Evolutionary conservation across 2,888 invertebrate genomes (phyloP).

Genomic region (Drosophila formosana): DNA sequence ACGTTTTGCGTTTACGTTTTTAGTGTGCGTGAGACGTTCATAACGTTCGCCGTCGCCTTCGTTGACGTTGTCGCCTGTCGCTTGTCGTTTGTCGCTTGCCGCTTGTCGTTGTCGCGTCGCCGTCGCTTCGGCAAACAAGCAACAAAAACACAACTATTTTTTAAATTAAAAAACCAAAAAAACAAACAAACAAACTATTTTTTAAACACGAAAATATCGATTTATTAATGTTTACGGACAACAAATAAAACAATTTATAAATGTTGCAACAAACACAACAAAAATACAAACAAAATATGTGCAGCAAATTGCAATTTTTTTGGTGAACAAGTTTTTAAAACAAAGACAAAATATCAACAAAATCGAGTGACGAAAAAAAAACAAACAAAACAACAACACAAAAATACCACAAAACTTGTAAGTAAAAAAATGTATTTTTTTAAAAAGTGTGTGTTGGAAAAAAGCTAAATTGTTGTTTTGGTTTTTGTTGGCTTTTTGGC

Average conservation of each 20-base stretch:
- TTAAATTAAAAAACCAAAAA: conserved; percentile 1
- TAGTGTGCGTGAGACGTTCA: conserved; percentile 18
- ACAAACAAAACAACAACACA: conserved; percentile 5
- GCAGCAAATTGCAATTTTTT: conserved; percentile 48
- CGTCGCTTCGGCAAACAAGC: conserved; percentile 2
- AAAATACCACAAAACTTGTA: conserved; percentile 28
- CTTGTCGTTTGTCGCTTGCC: conserved; percentile 7
- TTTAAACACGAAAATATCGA: no score
- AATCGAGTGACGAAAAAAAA: conserved; percentile 2
- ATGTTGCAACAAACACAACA: neutral
- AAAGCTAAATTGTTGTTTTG: neutral
- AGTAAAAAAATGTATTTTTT: conserved; percentile 21
- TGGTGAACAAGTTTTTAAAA: conserved; percentile 31
- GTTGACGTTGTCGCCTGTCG: conserved; percentile 14
- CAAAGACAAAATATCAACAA: conserved; percentile 5
- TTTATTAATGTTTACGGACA: no score
- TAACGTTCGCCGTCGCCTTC: conserved; percentile 18
- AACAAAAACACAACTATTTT: conserved; percentile 7
- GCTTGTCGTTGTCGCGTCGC: conserved; percentile 14
- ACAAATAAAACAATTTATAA: no score
- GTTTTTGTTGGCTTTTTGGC: neutral
- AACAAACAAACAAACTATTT: neutral
- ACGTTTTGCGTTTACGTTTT: conserved; percentile 2
- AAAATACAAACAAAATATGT: conserved; percentile 37
- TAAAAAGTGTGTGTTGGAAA: neutral